Base-by-base conservation (phyloP, 2,797 vertebrate genomes). In the Triplophysa bombifrons region DNA sequence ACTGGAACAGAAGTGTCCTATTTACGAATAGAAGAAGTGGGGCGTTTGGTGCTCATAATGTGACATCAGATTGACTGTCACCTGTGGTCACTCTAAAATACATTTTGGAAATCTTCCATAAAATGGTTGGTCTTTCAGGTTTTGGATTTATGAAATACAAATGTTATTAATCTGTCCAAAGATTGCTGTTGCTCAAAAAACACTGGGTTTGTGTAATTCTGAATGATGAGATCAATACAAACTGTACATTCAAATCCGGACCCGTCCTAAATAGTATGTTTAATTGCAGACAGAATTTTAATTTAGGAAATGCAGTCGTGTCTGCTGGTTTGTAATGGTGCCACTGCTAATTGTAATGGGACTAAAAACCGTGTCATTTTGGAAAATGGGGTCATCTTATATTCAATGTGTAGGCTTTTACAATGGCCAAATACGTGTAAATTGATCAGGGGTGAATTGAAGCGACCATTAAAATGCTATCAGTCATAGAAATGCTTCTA, bases 1-100 rank as follows among this genome's bases (percentile, higher is more conserved):
- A 87, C 55, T 81, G 67, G 83, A 87, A 76, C 70, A 78, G 68
- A 82, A 74, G 71, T 19, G 53, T 76, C 81, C 82, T 87, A 85
- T 90, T 89, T 89, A 60, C 56, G 86, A 88, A 85, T 80, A 61
- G 75, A 74, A 79, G 71, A 87, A 85, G 63, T 82, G 72, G 80
- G 75, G 81, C 85, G 71, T 85, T 77, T 85, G 82, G 84, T 68
- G 76, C 53, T 84, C 72, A 51, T 63, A 65, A 85, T 90, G 82
- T 85, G 79, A 77, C 53, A 13, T 63, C 50, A 58, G 41, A 76
- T 74, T 65, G 10, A 70, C 74, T 22, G 30, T 73, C 22, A 20
- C 66, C 2, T 84, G 50, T 58, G 34, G 60, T 72, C 77, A 72
- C 12, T 79, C 13, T 27, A 22, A 78, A 78, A 41, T 6, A 41